phyloP scores from a whole-genome alignment of 2,888 invertebrate genomes.

The Tinea pellionella region DNA sequence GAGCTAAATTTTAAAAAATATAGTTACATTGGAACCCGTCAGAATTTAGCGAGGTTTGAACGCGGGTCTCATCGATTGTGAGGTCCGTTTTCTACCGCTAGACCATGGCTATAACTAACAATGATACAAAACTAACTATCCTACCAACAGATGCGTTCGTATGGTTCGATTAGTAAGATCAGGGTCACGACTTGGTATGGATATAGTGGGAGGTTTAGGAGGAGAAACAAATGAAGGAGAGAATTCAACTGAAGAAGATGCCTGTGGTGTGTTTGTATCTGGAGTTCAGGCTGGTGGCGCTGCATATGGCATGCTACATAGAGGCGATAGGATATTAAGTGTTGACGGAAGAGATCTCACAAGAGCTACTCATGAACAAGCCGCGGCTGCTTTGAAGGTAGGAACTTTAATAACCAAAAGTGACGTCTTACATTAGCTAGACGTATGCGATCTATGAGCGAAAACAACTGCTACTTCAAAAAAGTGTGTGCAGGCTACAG shows the following conservation, averaged over 20 bases:
- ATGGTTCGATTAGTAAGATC: conserved; percentile 60
- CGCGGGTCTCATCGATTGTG: no score
- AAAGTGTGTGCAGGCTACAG: no score
- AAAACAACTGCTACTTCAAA: no score
- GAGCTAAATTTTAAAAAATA: no score
- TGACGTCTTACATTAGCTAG: no score
- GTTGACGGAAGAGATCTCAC: conserved; percentile 81
- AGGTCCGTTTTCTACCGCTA: no score
- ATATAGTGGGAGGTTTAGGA: conserved; percentile 61
- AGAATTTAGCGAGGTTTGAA: no score
- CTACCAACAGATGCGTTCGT: conserved; percentile 45
- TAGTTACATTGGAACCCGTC: no score
- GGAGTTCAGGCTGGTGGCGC: conserved; percentile 55
- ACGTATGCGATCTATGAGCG: no score
- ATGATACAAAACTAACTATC: no score
- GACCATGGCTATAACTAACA: no score
- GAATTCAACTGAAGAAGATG: conserved; percentile 40
- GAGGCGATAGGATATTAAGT: conserved; percentile 79
- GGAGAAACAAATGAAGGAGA: conserved; percentile 34
- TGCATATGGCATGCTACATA: conserved; percentile 66
- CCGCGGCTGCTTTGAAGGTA: conserved; percentile 75
- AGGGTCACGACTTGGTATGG: conserved; percentile 63
- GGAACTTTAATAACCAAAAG: not conserved
- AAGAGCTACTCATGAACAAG: conserved; percentile 81
- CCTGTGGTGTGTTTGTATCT: conserved; percentile 62